These are phyloP conservation scores for Trichogramma dendrolimi DNA, from an alignment of 2,888 invertebrate species.

Conservation along the genomic window DNA sequence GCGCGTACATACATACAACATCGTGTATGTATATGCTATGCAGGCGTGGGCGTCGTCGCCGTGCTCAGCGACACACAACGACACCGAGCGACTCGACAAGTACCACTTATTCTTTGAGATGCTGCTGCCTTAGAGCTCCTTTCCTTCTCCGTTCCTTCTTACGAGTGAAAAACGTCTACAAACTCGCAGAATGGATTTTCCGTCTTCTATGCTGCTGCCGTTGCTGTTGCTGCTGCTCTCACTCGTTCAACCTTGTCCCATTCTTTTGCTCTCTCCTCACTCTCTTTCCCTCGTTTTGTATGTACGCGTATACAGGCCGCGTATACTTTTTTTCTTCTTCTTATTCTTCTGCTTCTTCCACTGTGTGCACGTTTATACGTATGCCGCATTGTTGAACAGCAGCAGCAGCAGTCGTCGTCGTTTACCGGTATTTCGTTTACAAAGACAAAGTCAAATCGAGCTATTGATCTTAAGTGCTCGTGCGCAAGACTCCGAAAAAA, in stretches of 20 bases:
- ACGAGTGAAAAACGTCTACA: constrained; percentile 17
- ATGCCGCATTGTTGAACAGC: constrained; percentile 11
- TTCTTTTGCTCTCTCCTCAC: constrained; percentile 9
- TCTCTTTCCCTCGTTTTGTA: constrained; percentile 2
- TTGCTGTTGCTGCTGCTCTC: background rate
- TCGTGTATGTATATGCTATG: too few species aligned
- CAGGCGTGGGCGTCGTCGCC: too few species aligned
- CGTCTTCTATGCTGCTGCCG: background rate
- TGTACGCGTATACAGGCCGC: too few species aligned
- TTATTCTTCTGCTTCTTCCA: constrained; percentile 6
- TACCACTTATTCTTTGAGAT: constrained; percentile 21
- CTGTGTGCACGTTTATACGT: background rate
- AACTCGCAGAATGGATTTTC: constrained; percentile 19
- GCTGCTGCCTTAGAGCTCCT: background rate
- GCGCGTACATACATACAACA: background rate
- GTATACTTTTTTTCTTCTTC: background rate
- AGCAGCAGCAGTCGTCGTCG: background rate
- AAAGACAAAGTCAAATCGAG: constrained; percentile 24
- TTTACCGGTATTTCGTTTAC: constrained; percentile 16
- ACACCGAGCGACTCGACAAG: constrained; percentile 12
- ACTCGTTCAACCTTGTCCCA: background rate
- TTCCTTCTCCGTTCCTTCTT: background rate
- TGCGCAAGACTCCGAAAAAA: constrained; percentile 3
- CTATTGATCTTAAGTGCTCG: constrained; percentile 6
- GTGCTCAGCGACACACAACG: too few species aligned